Conservation (phyloP, 2,113 vertebrate species). For the Salvator merianae region DNA sequence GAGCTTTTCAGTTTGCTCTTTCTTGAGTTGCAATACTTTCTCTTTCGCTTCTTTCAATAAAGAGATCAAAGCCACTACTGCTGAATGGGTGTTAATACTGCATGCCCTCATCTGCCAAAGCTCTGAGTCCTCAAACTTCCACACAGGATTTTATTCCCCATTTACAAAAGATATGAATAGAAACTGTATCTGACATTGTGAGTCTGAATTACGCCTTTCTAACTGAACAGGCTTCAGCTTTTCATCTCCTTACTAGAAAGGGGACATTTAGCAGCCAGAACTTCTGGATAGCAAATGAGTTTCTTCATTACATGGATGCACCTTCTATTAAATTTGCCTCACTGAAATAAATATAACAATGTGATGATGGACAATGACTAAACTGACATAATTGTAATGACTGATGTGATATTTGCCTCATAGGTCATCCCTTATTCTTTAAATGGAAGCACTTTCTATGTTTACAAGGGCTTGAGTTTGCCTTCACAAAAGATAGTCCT, state of each 20-base stretch:
- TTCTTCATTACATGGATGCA: conserved; percentile 16
- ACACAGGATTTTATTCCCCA: conserved; percentile 15
- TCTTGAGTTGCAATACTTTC: conserved; percentile 40
- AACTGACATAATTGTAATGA: background rate
- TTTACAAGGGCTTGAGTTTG: background rate
- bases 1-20: conserved; percentile 75
- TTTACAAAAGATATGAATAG: conserved; percentile 55
- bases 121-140: conserved; percentile 63
- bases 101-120: conserved; percentile 63
- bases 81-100: conserved; percentile 75
- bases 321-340: background rate
- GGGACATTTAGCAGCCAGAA: conserved; percentile 21
- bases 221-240: conserved; percentile 56
- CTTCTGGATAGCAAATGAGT: conserved; percentile 47
- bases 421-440: background rate
- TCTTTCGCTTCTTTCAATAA: conserved; percentile 59
- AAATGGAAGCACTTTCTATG: background rate
- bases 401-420: background rate
- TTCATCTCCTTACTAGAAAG: conserved; percentile 42
- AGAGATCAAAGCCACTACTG: conserved; percentile 79
- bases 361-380: background rate
- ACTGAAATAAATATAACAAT: background rate
- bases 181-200: conserved; percentile 68
- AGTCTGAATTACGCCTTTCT: conserved; percentile 64
- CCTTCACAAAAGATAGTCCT: background rate